Conservation (phyloP, 2,888 invertebrate species). For the Apomyelois bistriatella region DNA sequence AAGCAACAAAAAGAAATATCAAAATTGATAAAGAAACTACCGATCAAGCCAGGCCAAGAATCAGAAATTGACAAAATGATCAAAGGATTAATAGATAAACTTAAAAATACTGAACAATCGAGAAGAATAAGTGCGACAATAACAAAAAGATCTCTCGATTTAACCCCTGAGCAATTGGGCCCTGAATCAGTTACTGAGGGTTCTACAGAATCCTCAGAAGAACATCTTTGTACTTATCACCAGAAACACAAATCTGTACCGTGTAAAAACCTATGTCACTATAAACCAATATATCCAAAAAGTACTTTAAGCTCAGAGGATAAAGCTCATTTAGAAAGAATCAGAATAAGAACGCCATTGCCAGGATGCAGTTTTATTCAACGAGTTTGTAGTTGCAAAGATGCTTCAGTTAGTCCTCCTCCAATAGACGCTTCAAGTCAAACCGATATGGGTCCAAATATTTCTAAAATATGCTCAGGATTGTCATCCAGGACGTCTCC, state of each 20-base stretch:
- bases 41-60: slow-evolving; percentile 27
- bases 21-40: slow-evolving; percentile 40
- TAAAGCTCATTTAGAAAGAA: slow-evolving; percentile 34
- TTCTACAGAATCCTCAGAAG: slow-evolving; percentile 8
- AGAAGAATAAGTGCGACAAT: slow-evolving; percentile 29
- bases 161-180: background rate
- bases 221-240: background rate
- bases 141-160: slow-evolving; percentile 19
- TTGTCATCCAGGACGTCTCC: slow-evolving; percentile 12
- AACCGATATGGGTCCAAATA: slow-evolving; percentile 26
- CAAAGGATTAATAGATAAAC: slow-evolving; percentile 29
- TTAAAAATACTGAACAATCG: slow-evolving; percentile 31
- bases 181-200: background rate
- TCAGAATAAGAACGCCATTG: slow-evolving; percentile 30
- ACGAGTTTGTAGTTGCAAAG: slow-evolving; percentile 20
- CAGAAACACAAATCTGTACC: background rate
- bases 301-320: slow-evolving; percentile 40
- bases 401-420: slow-evolving; percentile 26
- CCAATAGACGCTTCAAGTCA: slow-evolving; percentile 34
- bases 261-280: background rate
- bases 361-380: slow-evolving; percentile 8
- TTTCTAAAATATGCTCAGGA: slow-evolving; percentile 1
- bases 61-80: slow-evolving; percentile 21
- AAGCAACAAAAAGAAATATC: slow-evolving; percentile 35
- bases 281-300: slow-evolving; percentile 22